Evolutionary conservation across 2,113 vertebrate genomes (phyloP), one percentile per base, ranked within the genome.

Genomic region (Scartelaos histophorus): DNA sequence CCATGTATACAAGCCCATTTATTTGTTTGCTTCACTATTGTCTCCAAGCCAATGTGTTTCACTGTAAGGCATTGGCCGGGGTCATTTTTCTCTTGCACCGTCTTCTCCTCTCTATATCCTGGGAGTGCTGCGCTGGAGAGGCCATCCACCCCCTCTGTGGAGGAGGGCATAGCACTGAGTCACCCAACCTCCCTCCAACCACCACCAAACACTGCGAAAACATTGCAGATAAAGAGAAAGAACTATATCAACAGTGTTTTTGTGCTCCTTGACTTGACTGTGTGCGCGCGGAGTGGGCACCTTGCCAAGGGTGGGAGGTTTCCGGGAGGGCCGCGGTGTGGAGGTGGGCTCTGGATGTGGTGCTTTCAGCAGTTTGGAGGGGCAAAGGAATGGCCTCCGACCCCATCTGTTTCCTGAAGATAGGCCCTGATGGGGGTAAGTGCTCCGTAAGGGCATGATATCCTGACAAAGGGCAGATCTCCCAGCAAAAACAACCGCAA

Each of bases 341-440:
- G 93, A 94, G 94, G 93, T 92, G 94, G 94, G 94, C 95, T 94
- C 94, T 95, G 94, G 95, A 94, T 93, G 94, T 95, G 94, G 94
- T 82, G 89, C 94, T 96, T 96, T 97, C 95, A 96, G 95, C 95
- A 94, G 93, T 96, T 96, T 95, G 93, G 93, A 93, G 93, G 95
- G 94, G 95, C 95, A 95, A 91, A 89, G 95, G 96, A 96, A 97
- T 95, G 93, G 94, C 95, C 94, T 94, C 88, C 94, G 95, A 96
- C 93, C 94, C 95, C 95, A 95, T 97, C 96, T 98, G 97, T 98
- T 98, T 98, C 97, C 97, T 97, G 96, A 95, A 97, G 97, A 98
- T 98, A 98, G 95, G 95, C 92, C 91, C 93, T 94, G 92, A 94
- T 90, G 93, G 91, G 56, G 94, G 94, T 93, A 95, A 95, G 95